phyloP scores from a whole-genome alignment of 2,888 invertebrate genomes.

The Drosophila koepferae region DNA sequence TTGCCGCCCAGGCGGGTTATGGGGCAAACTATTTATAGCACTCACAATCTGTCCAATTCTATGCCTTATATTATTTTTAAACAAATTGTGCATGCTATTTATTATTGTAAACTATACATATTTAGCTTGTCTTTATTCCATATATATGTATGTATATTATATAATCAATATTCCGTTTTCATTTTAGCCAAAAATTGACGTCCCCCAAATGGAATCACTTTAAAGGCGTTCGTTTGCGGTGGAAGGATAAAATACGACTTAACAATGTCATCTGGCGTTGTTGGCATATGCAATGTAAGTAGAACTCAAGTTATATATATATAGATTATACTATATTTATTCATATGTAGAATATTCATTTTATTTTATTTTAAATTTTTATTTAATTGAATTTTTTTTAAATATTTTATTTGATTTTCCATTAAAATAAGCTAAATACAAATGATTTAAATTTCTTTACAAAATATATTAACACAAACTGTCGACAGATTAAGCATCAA shows the following conservation, averaged over 20 bases:
- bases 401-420: too few species aligned
- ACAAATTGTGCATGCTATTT: slow-evolving; percentile 28
- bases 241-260: slow-evolving; percentile 99
- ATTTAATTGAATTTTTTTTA: too few species aligned
- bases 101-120: slow-evolving; percentile 19
- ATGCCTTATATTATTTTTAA: slow-evolving; percentile 46
- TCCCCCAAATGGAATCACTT: slow-evolving; percentile 99
- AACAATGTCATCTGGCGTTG: slow-evolving; percentile 99
- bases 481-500: not conserved
- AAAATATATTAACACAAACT: not conserved
- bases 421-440: too few species aligned
- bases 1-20: slow-evolving; percentile 50
- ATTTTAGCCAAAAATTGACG: slow-evolving; percentile 96
- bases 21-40: slow-evolving; percentile 51
- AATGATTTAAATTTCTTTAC: too few species aligned
- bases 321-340: not conserved
- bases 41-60: slow-evolving; percentile 41
- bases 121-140: not conserved
- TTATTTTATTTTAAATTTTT: not conserved
- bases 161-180: slow-evolving; percentile 16
- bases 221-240: slow-evolving; percentile 97
- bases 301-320: not conserved
- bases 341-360: not conserved
- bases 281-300: slow-evolving; percentile 99
- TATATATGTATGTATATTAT: not conserved